Conservation (phyloP, 2,113 vertebrate species). For the Propithecus coquereli region DNA sequence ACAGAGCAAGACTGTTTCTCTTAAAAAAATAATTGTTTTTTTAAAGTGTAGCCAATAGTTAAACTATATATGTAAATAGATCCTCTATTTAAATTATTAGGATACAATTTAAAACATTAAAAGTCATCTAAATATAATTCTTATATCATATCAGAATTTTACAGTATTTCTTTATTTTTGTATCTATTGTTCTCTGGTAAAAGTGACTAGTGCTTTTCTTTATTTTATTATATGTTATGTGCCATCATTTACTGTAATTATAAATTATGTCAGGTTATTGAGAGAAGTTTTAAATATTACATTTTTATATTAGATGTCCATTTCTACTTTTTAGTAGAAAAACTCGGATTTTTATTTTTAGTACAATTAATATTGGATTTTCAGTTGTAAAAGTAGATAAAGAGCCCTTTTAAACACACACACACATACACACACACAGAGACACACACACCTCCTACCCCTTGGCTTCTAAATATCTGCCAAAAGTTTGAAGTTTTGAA, state of each 20-base stretch:
- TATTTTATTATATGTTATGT: not conserved
- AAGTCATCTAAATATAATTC: not conserved
- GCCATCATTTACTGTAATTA: not conserved
- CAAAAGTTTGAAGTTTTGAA: not conserved
- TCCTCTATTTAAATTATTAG: not conserved
- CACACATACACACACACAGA: not conserved
- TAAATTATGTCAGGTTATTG: not conserved
- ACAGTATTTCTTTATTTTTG: not conserved
- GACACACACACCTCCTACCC: too few relatives aligned
- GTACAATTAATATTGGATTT: not conserved
- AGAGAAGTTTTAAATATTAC: not conserved
- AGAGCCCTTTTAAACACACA: not conserved
- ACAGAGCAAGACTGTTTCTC: not conserved
- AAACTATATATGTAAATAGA: not conserved
- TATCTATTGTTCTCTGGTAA: not conserved
- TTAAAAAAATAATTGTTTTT: not conserved
- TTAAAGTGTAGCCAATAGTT: not conserved
- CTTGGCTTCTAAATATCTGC: not conserved
- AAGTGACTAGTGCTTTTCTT: not conserved
- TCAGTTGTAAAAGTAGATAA: not conserved
- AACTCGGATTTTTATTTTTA: not conserved
- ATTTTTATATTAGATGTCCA: not conserved
- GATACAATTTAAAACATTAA: not conserved
- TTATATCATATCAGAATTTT: not conserved
- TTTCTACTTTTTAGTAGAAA: not conserved